These are phyloP conservation scores for Lipotes vexillifer DNA, from an alignment of 2,113 vertebrate genomes.

Conservation along the genomic window DNA sequence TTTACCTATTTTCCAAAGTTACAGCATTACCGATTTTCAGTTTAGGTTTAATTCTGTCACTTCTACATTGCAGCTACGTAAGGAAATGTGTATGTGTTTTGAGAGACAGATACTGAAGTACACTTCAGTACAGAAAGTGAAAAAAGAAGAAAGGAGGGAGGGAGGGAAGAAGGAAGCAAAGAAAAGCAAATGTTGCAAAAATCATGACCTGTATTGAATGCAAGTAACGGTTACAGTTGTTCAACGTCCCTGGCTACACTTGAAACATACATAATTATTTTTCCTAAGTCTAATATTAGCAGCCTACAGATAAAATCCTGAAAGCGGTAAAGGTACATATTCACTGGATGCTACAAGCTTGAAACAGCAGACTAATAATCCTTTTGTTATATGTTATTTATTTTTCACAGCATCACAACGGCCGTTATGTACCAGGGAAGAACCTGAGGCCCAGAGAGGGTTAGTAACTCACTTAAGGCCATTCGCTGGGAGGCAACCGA, in stretches of 20 bases:
- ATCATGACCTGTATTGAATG: fast-evolving
- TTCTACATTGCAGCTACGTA: neutral
- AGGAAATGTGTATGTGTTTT: neutral
- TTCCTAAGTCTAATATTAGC: neutral
- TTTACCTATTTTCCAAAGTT: neutral
- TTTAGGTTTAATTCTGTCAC: neutral
- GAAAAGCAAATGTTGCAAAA: neutral
- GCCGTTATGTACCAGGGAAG: neutral
- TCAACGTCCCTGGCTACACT: neutral
- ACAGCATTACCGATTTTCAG: neutral
- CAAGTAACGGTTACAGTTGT: neutral
- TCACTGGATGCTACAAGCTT: neutral
- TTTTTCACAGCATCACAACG: neutral
- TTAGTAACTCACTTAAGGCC: neutral
- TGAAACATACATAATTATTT: neutral
- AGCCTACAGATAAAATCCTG: neutral
- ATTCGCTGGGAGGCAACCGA: neutral
- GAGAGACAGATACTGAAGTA: neutral
- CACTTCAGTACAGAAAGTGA: neutral
- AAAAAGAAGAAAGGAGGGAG: neutral
- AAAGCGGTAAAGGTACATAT: neutral
- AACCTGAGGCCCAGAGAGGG: neutral
- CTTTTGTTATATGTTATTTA: neutral
- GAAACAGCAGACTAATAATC: neutral
- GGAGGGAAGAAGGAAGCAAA: neutral